Base-by-base conservation (phyloP, 1,140 invertebrate genomes). In the Macrotrachela quadricornifera region DNA sequence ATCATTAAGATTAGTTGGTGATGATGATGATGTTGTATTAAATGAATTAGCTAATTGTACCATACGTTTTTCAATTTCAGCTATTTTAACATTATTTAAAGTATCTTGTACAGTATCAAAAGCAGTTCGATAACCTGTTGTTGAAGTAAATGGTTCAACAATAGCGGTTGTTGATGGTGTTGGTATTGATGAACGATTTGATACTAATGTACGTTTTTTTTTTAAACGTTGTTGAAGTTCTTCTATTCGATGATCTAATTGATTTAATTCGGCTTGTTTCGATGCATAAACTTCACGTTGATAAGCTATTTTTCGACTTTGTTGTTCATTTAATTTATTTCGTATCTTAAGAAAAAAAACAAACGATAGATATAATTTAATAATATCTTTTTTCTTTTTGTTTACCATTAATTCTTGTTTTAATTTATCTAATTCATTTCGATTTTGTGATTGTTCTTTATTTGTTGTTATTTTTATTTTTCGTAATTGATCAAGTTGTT, bases 271-370 rank as follows among this genome's bases (percentile, higher is more conserved):
- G 54, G 85, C 82, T 63, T 88, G 83, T 21, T 82, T 69, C 58
- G 84, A 80, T 15, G 79, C 78, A 57, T 94, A 67, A 15, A 82
- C 80, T 57, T 88, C 81, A 46, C 83, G 75, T 68, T 91, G 85
- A 58, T 83, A 79, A 49, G 80, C 79, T 50, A 92, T 73, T 54
- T 84, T 75, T 40, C 79, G 80, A 65, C 83, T 86, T 68, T 94
- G 86, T 63, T 92, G 84, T 64, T 91, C 82, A 67, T 87, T 88
- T 65, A 94, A 71, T 66, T 91, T 90, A 70, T 91, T 91, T 18
- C 86, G 83, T 66, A 88, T 88, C 85, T 92, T 71, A 43, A 74
- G 71, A 51, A 49, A 57, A 56, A 56, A 0, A 14, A 49, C 51
- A 39, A 36, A 13, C 9, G 11, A 1, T 39, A 13, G 6, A 17